Percentiles rank a stretch among this genome's conserved stretches.
Conservation (phyloP, 2,113 vertebrate species). For the Callaeas wilsoni region DNA sequence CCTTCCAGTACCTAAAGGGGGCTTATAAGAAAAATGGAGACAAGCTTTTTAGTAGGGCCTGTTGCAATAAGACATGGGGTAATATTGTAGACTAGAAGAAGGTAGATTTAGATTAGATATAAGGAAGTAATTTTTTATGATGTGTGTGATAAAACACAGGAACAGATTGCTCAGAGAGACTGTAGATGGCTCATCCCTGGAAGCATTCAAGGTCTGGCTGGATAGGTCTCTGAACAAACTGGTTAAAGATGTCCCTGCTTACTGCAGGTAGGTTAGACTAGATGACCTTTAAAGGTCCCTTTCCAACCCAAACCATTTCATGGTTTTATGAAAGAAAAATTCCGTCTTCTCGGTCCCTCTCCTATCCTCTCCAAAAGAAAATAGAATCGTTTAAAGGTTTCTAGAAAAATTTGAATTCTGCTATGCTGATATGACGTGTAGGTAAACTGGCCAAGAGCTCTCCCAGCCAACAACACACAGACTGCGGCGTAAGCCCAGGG, state of each 20-base stretch:
- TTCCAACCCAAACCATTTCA: not conserved
- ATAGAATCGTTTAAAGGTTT: not conserved
- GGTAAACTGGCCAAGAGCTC: not conserved
- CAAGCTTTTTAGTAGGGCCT: not conserved
- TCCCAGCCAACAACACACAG: not conserved
- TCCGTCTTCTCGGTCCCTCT: fast-evolving
- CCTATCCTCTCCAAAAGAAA: not conserved
- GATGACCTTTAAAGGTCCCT: not conserved
- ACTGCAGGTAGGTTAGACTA: not conserved
- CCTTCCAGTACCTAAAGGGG: not conserved
- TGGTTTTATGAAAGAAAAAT: not conserved
- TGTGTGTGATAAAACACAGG: not conserved
- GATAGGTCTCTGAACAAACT: not conserved
- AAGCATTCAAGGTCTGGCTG: not conserved
- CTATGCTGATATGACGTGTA: not conserved
- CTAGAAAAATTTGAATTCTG: not conserved
- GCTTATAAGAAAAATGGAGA: not conserved
- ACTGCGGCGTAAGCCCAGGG: fast-evolving
- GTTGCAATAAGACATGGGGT: fast-evolving
- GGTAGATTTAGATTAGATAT: not conserved
- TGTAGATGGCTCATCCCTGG: not conserved
- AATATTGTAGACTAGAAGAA: not conserved
- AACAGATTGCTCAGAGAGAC: not conserved
- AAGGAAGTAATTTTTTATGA: not conserved
- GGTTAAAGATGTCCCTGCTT: not conserved